Conservation (phyloP, 2,888 invertebrate genomes). For the Pristionchus maxplancki region DNA sequence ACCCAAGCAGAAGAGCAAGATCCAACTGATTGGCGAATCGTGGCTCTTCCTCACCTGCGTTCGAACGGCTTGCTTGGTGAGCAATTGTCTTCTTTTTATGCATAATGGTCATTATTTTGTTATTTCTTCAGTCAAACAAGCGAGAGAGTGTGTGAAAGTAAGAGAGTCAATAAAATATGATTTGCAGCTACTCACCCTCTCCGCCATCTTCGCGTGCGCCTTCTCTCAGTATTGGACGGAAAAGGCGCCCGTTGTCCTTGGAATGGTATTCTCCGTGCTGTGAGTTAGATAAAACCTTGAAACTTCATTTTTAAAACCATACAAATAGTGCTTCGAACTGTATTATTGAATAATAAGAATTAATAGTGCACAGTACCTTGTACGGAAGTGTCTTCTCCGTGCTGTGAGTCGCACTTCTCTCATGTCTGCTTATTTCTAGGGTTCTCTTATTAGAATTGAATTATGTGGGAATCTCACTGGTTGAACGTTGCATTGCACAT, state of each 20-base stretch:
- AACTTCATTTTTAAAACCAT: too few relatives aligned
- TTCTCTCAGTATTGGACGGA: conserved; percentile 49
- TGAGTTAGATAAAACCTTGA: neutral
- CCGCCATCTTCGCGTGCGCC: conserved; percentile 45
- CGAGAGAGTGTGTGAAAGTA: too few relatives aligned
- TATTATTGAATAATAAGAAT: neutral
- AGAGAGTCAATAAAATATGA: too few relatives aligned
- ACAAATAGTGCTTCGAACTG: neutral
- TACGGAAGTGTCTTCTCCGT: neutral
- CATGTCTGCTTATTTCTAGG: neutral
- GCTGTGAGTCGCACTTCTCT: neutral
- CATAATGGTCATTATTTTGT: too few relatives aligned
- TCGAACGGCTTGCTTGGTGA: conserved; percentile 43
- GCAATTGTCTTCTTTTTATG: too few relatives aligned
- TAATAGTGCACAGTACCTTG: neutral
- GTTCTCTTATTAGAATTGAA: too few relatives aligned
- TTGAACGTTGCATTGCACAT: too few relatives aligned
- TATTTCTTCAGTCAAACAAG: too few relatives aligned
- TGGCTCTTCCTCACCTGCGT: conserved; percentile 42
- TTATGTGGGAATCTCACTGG: too few relatives aligned
- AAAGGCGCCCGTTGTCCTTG: conserved; percentile 47
- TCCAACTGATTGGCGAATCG: conserved; percentile 29
- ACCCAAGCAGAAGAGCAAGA: neutral
- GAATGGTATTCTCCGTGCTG: conserved; percentile 32
- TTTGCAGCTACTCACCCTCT: conserved; percentile 18